These are phyloP conservation scores for Globodera ellingtonae DNA, from an alignment of 1,140 invertebrate genomes.

Conservation along the genomic window DNA sequence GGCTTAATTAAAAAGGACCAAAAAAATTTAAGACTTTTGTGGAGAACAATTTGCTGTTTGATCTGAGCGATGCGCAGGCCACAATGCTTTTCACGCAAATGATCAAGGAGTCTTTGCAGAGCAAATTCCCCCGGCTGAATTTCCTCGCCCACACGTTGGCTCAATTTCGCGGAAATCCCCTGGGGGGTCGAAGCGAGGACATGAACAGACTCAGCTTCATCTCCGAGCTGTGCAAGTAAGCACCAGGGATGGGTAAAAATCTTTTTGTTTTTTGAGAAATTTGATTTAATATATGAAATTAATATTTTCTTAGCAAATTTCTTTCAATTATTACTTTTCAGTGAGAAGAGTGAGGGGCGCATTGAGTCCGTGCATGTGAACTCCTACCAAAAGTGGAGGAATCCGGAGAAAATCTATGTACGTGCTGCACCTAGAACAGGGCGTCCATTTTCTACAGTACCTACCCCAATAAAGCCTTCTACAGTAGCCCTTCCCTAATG, in stretches of 20 bases:
- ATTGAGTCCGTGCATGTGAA: constrained; percentile 82
- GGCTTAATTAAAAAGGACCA: too few species aligned
- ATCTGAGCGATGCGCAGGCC: constrained; percentile 88
- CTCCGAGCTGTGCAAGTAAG: constrained; percentile 87
- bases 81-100: constrained; percentile 86
- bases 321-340: constrained; percentile 66
- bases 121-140: constrained; percentile 56
- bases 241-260: constrained; percentile 39
- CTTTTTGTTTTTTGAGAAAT: not conserved
- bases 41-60: constrained; percentile 82
- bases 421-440: constrained; percentile 40
- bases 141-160: constrained; percentile 76
- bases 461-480: too few species aligned
- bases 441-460: not conserved
- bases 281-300: too few species aligned
- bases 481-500: too few species aligned
- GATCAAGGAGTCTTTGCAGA: constrained; percentile 70
- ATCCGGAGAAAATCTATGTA: constrained; percentile 94
- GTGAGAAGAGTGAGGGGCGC: constrained; percentile 84
- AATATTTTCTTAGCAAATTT: not conserved
- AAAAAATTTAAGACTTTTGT: constrained; percentile 74
- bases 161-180: constrained; percentile 70
- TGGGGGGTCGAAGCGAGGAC: constrained; percentile 75
- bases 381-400: constrained; percentile 89
- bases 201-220: constrained; percentile 87